Conservation (phyloP, 1,140 invertebrate genomes). For the Leptestheria dahalacensis region DNA sequence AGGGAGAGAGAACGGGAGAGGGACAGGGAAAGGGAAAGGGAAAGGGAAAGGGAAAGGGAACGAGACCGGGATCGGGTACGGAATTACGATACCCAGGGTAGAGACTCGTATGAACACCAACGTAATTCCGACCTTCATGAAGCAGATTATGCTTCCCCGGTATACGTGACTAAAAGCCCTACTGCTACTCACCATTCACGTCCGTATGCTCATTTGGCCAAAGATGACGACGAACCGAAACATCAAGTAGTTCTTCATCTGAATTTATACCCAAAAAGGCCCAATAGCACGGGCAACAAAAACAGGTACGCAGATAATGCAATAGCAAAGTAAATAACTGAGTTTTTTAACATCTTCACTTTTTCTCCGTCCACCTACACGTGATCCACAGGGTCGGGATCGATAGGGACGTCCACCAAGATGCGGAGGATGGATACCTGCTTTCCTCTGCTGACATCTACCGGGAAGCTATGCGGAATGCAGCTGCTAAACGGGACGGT, state of each 20-base stretch:
- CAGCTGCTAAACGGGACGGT: background rate
- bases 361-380: background rate
- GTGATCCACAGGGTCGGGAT: background rate
- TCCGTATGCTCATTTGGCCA: background rate
- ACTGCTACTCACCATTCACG: background rate
- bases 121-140: background rate
- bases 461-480: slow-evolving; percentile 6
- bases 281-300: background rate
- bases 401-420: background rate
- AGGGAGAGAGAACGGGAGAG: background rate
- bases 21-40: background rate
- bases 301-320: background rate
- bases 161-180: background rate
- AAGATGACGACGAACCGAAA: background rate
- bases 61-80: background rate
- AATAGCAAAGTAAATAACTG: too few relatives aligned
- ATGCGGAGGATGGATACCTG: background rate
- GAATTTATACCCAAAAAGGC: slow-evolving; percentile 6
- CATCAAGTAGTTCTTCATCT: slow-evolving; percentile 11
- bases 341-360: too few relatives aligned
- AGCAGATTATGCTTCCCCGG: background rate
- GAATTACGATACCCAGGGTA: background rate
- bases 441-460: slow-evolving; percentile 13
- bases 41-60: background rate
- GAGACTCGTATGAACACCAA: background rate